Base-by-base conservation (phyloP, 2,888 invertebrate species). In the Epinotia ramella region DNA sequence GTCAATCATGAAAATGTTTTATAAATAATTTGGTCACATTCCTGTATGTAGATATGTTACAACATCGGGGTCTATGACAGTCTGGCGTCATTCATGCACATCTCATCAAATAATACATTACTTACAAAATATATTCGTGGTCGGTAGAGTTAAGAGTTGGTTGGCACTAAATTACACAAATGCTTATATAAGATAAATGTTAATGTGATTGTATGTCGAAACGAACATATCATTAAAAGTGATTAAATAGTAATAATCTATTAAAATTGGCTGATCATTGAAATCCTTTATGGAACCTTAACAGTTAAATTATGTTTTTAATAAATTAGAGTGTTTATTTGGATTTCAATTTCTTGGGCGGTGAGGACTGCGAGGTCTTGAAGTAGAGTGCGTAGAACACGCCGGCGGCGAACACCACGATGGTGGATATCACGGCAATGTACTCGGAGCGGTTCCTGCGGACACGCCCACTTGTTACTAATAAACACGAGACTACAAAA, bases 381-480 rank as follows among this genome's bases (percentile, higher is more conserved):
- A 94, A 94, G 80, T 95, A 95, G 24, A 95, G 82, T 18, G 93
- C 92, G 80, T 94, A 92, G 85, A 95, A 96, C 12, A 96, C 93
- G 11, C 91, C 91, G 1, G 92, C 81, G 0, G 96, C 97, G 3
- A 95, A 80, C 5, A 96, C 78, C 64, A 95, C 89, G 65, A 96
- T 95, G 0, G 95, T 89, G 1, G 95, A 89, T 3, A 96, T 84
- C 9, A 97, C 92, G 0, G 95, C 87, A 6, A 96, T 92, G 83
- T 96, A 96, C 86, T 97, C 97, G 0, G 91, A 90, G 44, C 96
- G 95, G 85, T 97, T 97, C 67, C 94, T 95, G 88, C 2, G 87
- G 88, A 12, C 46, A 33, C 33, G 5, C 20, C 56, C 5, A 49
- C 40, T 28, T 18, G 16, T 56, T 16, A 53, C 53, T n/a, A 28